A percentile compares a stretch with the other conserved stretches of the same genome.
Conservation (phyloP, 1,140 invertebrate genomes). For the Melitaea cinxia region DNA sequence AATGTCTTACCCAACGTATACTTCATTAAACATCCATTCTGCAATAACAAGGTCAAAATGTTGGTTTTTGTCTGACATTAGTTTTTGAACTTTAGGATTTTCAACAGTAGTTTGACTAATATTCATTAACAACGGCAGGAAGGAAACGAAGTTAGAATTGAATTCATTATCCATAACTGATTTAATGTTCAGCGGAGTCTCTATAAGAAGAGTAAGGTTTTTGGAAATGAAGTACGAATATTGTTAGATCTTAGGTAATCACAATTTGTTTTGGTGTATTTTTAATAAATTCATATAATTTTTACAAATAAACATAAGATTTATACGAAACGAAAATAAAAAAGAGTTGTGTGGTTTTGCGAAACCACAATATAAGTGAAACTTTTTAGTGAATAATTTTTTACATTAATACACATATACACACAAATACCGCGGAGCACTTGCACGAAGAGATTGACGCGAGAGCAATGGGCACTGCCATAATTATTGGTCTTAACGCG, state of each 20-base stretch:
- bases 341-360: no score
- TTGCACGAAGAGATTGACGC: no score
- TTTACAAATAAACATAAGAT: no score
- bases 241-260: neutral
- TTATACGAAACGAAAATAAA: no score
- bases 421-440: no score
- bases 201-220: neutral
- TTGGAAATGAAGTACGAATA: neutral
- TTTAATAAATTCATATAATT: no score
- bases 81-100: constrained; percentile 24
- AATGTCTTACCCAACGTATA: constrained; percentile 35
- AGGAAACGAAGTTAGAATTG: neutral
- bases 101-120: constrained; percentile 7
- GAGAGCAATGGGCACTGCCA: no score
- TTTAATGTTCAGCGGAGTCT: neutral
- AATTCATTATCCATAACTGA: constrained; percentile 4
- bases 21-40: constrained; percentile 41
- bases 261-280: no score
- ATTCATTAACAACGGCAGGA: constrained; percentile 17
- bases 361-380: no score
- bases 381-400: no score
- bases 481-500: no score
- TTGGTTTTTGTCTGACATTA: constrained; percentile 28
- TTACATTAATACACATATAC: no score
- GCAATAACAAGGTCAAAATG: constrained; percentile 38